A percentile compares a stretch with the other conserved stretches of the same genome.
These are phyloP conservation scores for Onychorhynchus coronatus DNA, from an alignment of 2,113 vertebrate genomes.

Conservation along the genomic window DNA sequence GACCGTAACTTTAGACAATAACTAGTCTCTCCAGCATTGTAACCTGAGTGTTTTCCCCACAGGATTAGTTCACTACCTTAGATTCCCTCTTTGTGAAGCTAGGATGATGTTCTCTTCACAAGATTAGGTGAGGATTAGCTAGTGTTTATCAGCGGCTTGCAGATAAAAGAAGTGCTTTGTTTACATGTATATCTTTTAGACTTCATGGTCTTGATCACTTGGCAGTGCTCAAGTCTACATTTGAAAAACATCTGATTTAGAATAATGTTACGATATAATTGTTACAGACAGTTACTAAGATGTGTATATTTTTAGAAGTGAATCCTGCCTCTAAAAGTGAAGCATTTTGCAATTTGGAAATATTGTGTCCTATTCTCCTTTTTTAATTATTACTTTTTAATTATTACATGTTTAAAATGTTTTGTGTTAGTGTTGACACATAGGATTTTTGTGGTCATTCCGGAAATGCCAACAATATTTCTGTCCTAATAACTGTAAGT, in stretches of 20 bases:
- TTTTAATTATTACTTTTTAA: neutral
- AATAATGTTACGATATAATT: neutral
- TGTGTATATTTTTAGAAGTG: neutral
- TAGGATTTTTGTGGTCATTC: neutral
- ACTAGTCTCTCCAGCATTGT: neutral
- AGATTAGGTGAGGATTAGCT: constrained; percentile 56
- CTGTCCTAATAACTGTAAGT: neutral
- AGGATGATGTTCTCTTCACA: constrained; percentile 6
- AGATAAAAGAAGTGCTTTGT: constrained; percentile 29
- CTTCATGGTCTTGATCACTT: neutral
- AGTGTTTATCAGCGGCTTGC: neutral
- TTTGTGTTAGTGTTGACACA: neutral
- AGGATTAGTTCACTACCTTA: constrained; percentile 12
- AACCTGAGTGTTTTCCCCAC: neutral
- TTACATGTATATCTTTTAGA: neutral
- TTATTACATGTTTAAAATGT: neutral
- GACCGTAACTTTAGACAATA: neutral
- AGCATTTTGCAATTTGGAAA: neutral
- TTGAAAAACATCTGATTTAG: neutral
- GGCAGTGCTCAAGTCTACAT: neutral
- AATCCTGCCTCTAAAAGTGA: neutral
- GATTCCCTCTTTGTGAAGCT: neutral
- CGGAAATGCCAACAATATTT: neutral
- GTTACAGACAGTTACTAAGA: neutral
- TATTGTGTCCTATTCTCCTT: neutral